Evolutionary conservation across 2,113 vertebrate genomes (phyloP).

Genomic region (Litocranius walleri): DNA sequence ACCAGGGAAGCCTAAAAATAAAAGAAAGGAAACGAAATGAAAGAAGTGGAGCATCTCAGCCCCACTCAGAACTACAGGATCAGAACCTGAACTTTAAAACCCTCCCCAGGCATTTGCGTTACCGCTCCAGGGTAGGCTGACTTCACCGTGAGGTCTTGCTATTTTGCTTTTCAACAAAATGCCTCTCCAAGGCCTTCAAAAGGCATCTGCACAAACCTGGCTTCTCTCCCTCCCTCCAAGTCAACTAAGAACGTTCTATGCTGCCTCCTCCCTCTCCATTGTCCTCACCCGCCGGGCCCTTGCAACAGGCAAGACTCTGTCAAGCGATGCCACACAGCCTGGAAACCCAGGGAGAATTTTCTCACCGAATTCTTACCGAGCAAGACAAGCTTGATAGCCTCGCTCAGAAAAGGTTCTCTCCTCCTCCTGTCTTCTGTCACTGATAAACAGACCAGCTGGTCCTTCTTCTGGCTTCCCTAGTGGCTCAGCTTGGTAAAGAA

Average conservation of each 20-base stretch:
- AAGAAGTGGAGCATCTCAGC: background rate
- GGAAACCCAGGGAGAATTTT: background rate
- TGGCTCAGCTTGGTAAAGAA: background rate
- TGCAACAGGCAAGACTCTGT: background rate
- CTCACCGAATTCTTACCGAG: background rate
- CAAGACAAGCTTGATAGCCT: background rate
- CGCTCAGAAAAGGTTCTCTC: background rate
- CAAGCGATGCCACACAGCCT: background rate
- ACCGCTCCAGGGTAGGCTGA: background rate
- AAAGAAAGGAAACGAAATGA: fast-evolving
- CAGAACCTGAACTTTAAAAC: background rate
- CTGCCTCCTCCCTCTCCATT: background rate
- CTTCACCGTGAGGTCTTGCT: background rate
- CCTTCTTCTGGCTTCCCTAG: background rate
- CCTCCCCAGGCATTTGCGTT: background rate
- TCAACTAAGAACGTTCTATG: background rate
- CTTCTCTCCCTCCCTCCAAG: background rate
- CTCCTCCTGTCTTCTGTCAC: background rate
- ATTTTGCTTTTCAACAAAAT: background rate
- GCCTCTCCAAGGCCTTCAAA: background rate
- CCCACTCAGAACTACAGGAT: no score
- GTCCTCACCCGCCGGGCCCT: background rate
- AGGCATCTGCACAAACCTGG: background rate
- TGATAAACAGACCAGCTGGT: fast-evolving
- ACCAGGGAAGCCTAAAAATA: background rate